Percentiles rank a stretch among this genome's conserved stretches.
phyloP scores from a whole-genome alignment of 2,888 invertebrate species.

The Caenorhabditis sp. region DNA sequence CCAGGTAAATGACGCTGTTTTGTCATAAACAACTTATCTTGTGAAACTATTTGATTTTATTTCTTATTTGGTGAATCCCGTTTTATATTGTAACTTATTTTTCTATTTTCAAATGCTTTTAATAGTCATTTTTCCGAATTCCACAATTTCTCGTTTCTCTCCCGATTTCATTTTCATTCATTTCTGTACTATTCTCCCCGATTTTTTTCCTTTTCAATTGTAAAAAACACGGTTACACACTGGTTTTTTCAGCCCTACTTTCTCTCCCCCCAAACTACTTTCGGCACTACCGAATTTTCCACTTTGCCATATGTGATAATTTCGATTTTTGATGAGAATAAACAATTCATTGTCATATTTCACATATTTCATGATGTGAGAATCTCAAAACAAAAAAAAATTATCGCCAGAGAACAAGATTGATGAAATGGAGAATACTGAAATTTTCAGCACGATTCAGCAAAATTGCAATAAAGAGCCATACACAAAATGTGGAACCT shows the following conservation, averaged over 20 bases:
- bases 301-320: conserved; percentile 37
- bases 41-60: not conserved
- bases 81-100: not conserved
- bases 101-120: conserved; percentile 9
- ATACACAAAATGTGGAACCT: too few species aligned
- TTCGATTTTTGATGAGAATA: conserved; percentile 2
- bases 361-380: not conserved
- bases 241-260: conserved; percentile 15
- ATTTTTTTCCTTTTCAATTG: conserved; percentile 20
- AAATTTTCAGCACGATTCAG: too few species aligned
- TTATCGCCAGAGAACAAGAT: too few species aligned
- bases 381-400: too few species aligned
- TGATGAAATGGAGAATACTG: too few species aligned
- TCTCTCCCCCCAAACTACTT: not conserved
- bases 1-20: conserved; percentile 26
- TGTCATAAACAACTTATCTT: not conserved
- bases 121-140: not conserved
- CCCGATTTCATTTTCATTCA: not conserved
- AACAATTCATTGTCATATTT: not conserved
- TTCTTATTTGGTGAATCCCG: not conserved
- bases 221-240: conserved; percentile 34
- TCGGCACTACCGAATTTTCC: not conserved
- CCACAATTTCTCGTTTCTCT: not conserved
- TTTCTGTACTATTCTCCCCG: conserved; percentile 16
- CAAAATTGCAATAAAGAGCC: too few species aligned